These are phyloP conservation scores for Argyresthia albistria DNA, from an alignment of 2,888 invertebrate species.

Conservation along the genomic window DNA sequence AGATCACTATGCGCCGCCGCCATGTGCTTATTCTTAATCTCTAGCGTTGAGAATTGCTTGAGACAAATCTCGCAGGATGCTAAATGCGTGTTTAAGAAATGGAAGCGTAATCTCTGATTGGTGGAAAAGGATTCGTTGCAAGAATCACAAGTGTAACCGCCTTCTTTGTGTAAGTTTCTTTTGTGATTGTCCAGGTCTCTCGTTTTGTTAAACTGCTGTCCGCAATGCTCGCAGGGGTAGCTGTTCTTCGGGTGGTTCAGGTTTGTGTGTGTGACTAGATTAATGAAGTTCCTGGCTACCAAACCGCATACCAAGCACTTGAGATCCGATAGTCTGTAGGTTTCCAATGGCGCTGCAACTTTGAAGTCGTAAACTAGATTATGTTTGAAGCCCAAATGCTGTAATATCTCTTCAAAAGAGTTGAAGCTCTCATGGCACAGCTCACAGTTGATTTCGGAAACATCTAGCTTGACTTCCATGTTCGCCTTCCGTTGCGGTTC, in stretches of 20 bases:
- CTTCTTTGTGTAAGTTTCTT: conserved; percentile 2
- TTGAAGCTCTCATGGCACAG: conserved; percentile 16
- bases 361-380: conserved; percentile 12
- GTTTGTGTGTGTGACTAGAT: conserved; percentile 24
- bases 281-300: conserved; percentile 14
- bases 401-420: conserved; percentile 13
- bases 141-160: neutral
- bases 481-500: conserved; percentile 9
- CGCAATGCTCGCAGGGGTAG: conserved; percentile 22
- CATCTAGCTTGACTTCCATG: conserved; percentile 17
- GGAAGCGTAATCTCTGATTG: conserved; percentile 2
- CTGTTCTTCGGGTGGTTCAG: conserved; percentile 20
- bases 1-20: conserved; percentile 1
- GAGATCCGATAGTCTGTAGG: conserved; percentile 13
- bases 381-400: conserved; percentile 16
- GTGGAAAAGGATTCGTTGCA: conserved; percentile 1
- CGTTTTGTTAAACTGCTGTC: conserved; percentile 14
- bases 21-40: conserved; percentile 5
- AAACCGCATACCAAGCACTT: conserved; percentile 17
- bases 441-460: conserved; percentile 19
- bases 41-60: conserved; percentile 6
- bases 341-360: conserved; percentile 6
- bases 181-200: conserved; percentile 2
- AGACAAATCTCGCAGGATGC: conserved; percentile 6
- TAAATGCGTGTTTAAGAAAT: conserved; percentile 1